These are phyloP conservation scores for Plecotus auritus DNA, from an alignment of 2,113 vertebrate species.

Conservation along the genomic window DNA sequence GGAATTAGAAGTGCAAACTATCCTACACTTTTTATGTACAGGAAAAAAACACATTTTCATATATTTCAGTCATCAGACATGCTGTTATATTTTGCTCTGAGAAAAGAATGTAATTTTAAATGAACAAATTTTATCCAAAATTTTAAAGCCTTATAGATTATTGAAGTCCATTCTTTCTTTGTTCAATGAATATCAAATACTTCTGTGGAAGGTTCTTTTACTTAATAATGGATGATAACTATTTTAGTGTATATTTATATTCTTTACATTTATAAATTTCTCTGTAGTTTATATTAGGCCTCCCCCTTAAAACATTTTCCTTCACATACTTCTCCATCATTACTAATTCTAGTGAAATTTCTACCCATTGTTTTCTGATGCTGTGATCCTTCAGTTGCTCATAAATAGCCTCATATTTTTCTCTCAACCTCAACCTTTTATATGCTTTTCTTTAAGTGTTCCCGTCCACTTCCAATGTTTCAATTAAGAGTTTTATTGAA, in stretches of 20 bases:
- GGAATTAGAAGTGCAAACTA: not conserved
- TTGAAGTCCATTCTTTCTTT: not conserved
- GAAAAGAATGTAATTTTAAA: conserved; percentile 10
- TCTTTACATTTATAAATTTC: not conserved
- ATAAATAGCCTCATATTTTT: not conserved
- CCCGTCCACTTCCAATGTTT: not conserved
- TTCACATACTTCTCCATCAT: not conserved
- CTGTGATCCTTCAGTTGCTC: not conserved
- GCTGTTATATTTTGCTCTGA: not conserved
- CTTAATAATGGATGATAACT: not conserved
- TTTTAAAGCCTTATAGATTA: not conserved
- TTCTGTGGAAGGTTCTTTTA: not conserved
- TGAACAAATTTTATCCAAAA: not conserved
- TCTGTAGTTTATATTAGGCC: not conserved
- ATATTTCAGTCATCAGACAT: not conserved
- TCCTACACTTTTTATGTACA: not conserved
- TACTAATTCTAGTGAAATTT: not conserved
- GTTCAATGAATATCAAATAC: not conserved
- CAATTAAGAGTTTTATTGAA: not conserved
- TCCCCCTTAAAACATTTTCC: not conserved
- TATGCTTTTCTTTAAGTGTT: not conserved
- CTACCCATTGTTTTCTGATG: not conserved
- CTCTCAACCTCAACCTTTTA: not conserved
- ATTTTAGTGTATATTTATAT: not conserved
- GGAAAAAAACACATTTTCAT: not conserved